Base-by-base conservation (phyloP, 2,113 vertebrate species). In the Chroicocephalus ridibundus region DNA sequence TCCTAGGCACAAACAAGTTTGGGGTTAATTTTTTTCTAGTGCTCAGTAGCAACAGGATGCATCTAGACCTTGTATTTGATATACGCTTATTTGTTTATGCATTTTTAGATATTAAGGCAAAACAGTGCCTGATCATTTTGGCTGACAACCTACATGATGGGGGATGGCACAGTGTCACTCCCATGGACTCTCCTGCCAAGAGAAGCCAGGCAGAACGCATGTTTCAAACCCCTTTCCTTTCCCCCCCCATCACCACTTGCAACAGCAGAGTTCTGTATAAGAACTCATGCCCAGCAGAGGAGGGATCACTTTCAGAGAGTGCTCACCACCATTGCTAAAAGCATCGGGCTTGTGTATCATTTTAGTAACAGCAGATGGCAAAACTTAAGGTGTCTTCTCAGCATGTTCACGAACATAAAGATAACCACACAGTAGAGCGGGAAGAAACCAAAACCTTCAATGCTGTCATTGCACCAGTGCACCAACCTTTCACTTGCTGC, bases 401-500 rank as follows among this genome's bases (percentile, higher is more conserved):
- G 31, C 27, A 54, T 1, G 11, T n/a, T 42, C 65, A 46, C 42
- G 69, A 58, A 15, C 27, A 36, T 86, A 4, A 47, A 8, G 26
- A 44, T 11, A 26, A 68, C 2, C 14, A 9, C 19, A 6, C 3
- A 58, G 82, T 42, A 80, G 13, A 62, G 16, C 2, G 19, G 25
- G n/a, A 69, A 83, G 40, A 44, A 69, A 88, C 34, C 11, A 83
- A 79, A 75, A 32, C 20, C 26, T 49, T 58, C 18, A 49, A 0
- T 9, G 42, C 20, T 69, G 38, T 57, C 27, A 6, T 3, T 76
- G 68, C 47, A 44, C 5, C 2, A 16, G 15, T 16, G 51, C 75
- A 96, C 99, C 98, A 74, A 99, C 99, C 99, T 99, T 99, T 99
- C 40, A 99, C 99, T 96, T 99, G 99, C 58, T 99, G 99, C 90